phyloP scores from a whole-genome alignment of 2,888 invertebrate species.

The Venusia cambrica region DNA sequence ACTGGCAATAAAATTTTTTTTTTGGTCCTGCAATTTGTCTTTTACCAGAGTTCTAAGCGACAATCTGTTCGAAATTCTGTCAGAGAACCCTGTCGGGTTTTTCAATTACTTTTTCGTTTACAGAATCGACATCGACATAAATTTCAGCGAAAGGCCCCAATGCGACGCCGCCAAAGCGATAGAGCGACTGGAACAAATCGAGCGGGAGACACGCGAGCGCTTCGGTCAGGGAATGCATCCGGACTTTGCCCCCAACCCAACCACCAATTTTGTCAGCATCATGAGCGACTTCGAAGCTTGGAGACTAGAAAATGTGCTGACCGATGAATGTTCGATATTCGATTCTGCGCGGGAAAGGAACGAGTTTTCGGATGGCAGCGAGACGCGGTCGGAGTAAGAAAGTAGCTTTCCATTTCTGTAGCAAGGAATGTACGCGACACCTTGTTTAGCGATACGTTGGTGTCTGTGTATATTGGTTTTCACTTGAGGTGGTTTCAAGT shows the following conservation, averaged over 20 bases:
- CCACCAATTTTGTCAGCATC: constrained; percentile 27
- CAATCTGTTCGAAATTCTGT: no score
- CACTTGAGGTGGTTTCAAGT: no score
- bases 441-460: no score
- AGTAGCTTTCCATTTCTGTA: constrained; percentile 23
- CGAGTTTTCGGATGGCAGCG: constrained; percentile 26
- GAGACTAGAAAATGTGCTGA: constrained; percentile 28
- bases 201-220: constrained; percentile 62
- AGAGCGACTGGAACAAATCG: constrained; percentile 67
- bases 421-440: constrained; percentile 3
- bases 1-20: no score
- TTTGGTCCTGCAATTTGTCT: no score
- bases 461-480: no score
- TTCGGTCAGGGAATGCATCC: constrained; percentile 35
- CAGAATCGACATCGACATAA: constrained; percentile 68
- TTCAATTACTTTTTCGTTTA: constrained; percentile 17
- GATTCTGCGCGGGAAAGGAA: constrained; percentile 17
- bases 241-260: neutral
- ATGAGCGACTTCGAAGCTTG: constrained; percentile 42
- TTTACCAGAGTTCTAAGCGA: no score
- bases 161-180: constrained; percentile 55
- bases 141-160: constrained; percentile 52
- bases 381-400: constrained; percentile 32
- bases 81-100: no score
- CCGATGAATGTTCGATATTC: constrained; percentile 28